A percentile compares a stretch with the other conserved stretches of the same genome.
These are phyloP conservation scores for Heteronetta atricapilla DNA, from an alignment of 2,113 vertebrate genomes.

Conservation along the genomic window DNA sequence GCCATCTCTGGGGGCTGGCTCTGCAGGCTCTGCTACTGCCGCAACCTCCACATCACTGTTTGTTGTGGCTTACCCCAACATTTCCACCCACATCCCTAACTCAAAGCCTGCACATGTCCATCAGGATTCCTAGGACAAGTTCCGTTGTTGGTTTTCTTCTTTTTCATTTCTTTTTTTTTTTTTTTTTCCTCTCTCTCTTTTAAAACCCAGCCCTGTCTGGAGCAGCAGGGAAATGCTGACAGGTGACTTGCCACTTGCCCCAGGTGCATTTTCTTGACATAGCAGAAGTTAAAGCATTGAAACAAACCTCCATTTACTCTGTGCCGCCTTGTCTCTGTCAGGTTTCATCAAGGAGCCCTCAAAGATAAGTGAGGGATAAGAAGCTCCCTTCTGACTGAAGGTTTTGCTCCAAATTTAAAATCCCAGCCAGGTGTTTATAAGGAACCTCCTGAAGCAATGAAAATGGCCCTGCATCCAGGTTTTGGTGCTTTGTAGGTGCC, in stretches of 20 bases:
- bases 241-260: background rate
- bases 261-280: background rate
- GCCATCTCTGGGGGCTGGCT: background rate
- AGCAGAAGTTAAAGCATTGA: background rate
- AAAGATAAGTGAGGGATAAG: background rate
- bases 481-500: background rate
- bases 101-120: no score
- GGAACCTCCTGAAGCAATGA: no score
- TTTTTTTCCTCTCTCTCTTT: background rate
- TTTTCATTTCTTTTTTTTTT: background rate
- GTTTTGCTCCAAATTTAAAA: background rate
- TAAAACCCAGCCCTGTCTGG: background rate
- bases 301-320: background rate
- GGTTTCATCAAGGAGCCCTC: background rate
- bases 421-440: background rate
- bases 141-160: background rate
- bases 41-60: background rate
- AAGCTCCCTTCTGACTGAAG: background rate
- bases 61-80: accelerated
- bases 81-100: background rate
- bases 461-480: background rate
- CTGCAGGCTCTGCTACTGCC: accelerated
- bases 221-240: background rate
- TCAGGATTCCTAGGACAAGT: background rate
- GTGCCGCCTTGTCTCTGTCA: background rate